Evolutionary conservation across 2,797 vertebrate genomes (phyloP).

Genomic region (Ctenopoma multispine): DNA sequence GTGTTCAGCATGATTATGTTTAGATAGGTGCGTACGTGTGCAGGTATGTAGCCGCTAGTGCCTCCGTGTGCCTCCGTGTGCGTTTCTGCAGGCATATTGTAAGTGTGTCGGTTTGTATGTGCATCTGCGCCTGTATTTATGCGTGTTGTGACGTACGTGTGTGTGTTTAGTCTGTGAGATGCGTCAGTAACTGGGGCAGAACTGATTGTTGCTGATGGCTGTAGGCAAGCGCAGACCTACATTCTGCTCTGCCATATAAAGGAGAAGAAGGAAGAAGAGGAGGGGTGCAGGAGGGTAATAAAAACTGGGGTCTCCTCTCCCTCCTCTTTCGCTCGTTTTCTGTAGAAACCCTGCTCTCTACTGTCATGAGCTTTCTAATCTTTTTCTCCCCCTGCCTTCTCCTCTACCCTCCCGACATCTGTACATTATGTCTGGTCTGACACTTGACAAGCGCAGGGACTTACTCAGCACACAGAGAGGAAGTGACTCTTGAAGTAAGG

Average conservation of each 20-base stretch:
- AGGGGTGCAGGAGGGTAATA: constrained; percentile 22
- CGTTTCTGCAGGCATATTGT: constrained; percentile 48
- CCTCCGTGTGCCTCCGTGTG: constrained; percentile 5
- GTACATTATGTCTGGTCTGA: constrained; percentile 25
- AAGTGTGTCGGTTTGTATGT: constrained; percentile 39
- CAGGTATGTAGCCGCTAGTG: constrained; percentile 11
- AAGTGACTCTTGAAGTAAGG: neutral
- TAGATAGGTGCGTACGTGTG: constrained; percentile 25
- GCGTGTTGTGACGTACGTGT: constrained; percentile 51
- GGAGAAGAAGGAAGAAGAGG: constrained; percentile 42
- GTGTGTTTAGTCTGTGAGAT: constrained; percentile 74
- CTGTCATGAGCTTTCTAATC: neutral
- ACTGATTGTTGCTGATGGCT: constrained; percentile 86
- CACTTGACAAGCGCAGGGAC: constrained; percentile 35
- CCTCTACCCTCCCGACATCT: constrained; percentile 4
- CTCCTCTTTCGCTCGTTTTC: constrained; percentile 7
- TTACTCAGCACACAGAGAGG: constrained; percentile 53
- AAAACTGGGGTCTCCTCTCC: constrained; percentile 51
- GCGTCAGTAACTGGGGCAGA: constrained; percentile 86
- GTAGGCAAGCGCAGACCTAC: constrained; percentile 85
- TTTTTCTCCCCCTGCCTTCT: constrained; percentile 3
- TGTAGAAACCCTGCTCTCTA: constrained; percentile 7
- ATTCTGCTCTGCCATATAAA: constrained; percentile 71
- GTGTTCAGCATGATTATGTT: constrained; percentile 6
- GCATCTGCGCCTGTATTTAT: constrained; percentile 27